Base-by-base conservation (phyloP, 2,797 vertebrate genomes). In the Momotus momota region DNA sequence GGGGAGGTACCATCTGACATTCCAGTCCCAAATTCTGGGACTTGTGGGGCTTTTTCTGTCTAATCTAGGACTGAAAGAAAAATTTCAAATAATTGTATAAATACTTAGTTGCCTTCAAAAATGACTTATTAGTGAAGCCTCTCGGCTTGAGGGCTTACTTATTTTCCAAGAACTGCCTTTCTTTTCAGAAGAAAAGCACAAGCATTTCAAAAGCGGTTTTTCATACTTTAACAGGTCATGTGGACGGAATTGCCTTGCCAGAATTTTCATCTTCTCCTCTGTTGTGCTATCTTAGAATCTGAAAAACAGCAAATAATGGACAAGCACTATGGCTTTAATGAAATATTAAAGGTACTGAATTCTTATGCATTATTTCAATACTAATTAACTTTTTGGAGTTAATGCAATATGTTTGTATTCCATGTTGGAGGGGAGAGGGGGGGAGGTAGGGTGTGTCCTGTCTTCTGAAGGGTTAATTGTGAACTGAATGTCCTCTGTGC, bases 271-370 rank as follows among this genome's bases (percentile, higher is more conserved):
- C 98, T 99, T 95, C 98, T 99, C 89, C 97, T 99, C 89, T 99
- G 99, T 97, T 99, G 99, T 88, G 99, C 99, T 97, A 99, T 99
- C 97, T 94, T 99, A 96, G 99, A 99, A 98, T 99, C 99, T 3
- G 99, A 99, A 98, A 99, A 99, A 93, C 98, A 99, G 88, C 99
- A 99, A 97, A 99, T 99, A 97, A 99, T 99, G 99, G 99, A 99
- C 94, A 99, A 99, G 67, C 99, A 99, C 96, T 99, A 99, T 83
- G 99, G 99, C 87, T 99, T 99, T 97, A 99, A 99, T 93, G 99
- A 99, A 97, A 99, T 99, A 97, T 98, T 99, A 57, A 99, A 99
- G 98, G 99, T 99, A 97, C 26, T 18, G 54, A 16, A 48, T 91
- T 54, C 45, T 65, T 96, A 33, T 3, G 41, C 60, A 14, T 67